Evolutionary conservation across 2,113 vertebrate genomes (phyloP).

Genomic region (Lepisosteus oculatus): DNA sequence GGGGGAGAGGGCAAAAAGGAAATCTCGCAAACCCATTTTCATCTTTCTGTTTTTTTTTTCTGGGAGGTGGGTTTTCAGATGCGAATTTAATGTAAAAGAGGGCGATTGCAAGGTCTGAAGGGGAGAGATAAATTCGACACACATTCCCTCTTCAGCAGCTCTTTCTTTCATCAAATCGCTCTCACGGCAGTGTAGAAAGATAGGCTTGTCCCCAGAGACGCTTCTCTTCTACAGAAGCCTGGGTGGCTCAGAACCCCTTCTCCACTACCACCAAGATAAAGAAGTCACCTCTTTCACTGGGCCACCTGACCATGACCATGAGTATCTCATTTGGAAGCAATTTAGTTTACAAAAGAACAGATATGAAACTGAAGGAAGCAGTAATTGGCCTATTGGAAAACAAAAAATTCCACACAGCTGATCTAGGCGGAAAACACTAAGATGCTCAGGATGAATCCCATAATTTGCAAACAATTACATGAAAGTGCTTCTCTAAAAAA

Average conservation of each 20-base stretch:
- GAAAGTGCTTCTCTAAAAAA: no score
- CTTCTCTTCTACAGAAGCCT: neutral
- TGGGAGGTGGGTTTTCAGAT: neutral
- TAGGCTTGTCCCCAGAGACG: neutral
- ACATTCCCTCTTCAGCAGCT: neutral
- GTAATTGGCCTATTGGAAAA: no score
- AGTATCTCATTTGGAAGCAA: slow-evolving; percentile 17
- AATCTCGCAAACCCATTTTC: no score
- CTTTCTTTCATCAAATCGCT: neutral
- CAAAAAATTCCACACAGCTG: no score
- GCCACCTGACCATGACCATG: neutral
- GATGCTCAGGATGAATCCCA: no score
- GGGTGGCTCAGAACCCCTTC: no score
- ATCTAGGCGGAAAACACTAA: no score
- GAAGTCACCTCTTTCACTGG: neutral
- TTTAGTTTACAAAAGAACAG: slow-evolving; percentile 8
- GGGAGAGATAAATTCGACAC: slow-evolving; percentile 19
- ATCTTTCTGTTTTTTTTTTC: neutral
- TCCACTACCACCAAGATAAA: neutral
- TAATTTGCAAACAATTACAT: no score
- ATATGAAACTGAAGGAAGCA: no score
- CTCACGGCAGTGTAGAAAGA: neutral
- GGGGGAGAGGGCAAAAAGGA: no score
- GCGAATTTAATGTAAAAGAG: neutral
- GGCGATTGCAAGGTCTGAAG: neutral